These are phyloP conservation scores for Scyliorhinus canicula DNA, from an alignment of 2,797 vertebrate genomes.

Conservation along the genomic window DNA sequence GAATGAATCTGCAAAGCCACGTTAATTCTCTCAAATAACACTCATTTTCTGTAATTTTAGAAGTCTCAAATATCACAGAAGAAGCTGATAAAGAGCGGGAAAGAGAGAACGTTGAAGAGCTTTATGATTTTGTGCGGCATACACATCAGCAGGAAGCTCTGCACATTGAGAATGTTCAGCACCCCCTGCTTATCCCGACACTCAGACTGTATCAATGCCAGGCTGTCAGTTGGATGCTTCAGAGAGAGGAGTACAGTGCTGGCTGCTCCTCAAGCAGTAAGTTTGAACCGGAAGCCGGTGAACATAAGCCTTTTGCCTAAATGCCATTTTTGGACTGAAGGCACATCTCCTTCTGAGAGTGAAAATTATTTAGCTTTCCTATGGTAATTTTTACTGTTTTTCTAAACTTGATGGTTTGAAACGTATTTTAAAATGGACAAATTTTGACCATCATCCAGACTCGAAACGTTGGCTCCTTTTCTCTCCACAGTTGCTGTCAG, in stretches of 20 bases:
- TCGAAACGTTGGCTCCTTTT: no score
- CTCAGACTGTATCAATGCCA: conserved; percentile 85
- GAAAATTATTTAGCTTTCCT: neutral
- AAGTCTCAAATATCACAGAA: conserved; percentile 76
- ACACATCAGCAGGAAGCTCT: conserved; percentile 58
- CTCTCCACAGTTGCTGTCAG: no score
- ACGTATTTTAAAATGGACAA: neutral
- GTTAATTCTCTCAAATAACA: no score
- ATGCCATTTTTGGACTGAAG: neutral
- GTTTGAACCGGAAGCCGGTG: neutral
- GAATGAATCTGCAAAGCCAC: neutral
- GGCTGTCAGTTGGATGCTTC: conserved; percentile 95
- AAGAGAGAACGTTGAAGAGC: conserved; percentile 88
- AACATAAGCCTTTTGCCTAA: neutral
- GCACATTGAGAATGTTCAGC: conserved; percentile 72
- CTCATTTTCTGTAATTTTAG: conserved; percentile 52
- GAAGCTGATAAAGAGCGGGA: conserved; percentile 83
- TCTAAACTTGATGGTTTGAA: neutral
- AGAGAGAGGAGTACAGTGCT: conserved; percentile 65
- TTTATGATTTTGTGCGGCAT: conserved; percentile 82
- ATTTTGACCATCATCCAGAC: no score
- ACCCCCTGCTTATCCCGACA: conserved; percentile 78
- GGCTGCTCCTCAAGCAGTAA: conserved; percentile 37
- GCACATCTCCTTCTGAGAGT: neutral
- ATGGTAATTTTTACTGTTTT: neutral